phyloP scores from a whole-genome alignment of 2,113 vertebrate genomes.

The Pollachius pollachius region DNA sequence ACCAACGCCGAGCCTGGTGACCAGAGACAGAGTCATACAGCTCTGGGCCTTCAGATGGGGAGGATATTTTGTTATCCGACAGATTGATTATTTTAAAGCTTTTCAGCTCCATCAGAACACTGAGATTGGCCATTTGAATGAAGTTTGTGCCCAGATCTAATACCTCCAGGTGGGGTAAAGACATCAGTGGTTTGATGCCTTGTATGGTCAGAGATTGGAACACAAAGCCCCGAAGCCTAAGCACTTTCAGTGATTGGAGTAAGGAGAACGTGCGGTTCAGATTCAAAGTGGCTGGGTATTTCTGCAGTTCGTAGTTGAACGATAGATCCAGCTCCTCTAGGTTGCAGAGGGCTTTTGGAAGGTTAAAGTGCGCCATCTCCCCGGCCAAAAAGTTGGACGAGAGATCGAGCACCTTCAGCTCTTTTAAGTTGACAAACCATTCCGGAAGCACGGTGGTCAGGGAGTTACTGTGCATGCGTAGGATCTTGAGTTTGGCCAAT shows the following conservation, averaged over 20 bases:
- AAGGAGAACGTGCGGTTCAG: slow-evolving; percentile 75
- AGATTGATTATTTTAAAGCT: slow-evolving; percentile 82
- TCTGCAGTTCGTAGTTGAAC: slow-evolving; percentile 87
- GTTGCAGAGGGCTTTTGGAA: slow-evolving; percentile 76
- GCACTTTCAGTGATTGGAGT: slow-evolving; percentile 76
- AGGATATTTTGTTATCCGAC: slow-evolving; percentile 93
- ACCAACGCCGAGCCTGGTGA: slow-evolving; percentile 28
- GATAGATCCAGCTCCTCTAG: slow-evolving; percentile 87
- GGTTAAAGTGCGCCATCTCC: slow-evolving; percentile 76
- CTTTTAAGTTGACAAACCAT: slow-evolving; percentile 79
- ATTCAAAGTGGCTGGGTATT: slow-evolving; percentile 76
- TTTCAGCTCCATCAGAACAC: slow-evolving; percentile 75
- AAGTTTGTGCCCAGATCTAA: slow-evolving; percentile 94
- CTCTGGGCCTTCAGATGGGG: slow-evolving; percentile 69
- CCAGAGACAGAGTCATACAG: slow-evolving; percentile 14
- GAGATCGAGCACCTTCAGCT: slow-evolving; percentile 84
- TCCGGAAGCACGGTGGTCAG: slow-evolving; percentile 63
- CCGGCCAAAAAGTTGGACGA: slow-evolving; percentile 86
- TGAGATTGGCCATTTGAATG: slow-evolving; percentile 85
- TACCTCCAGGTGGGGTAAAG: slow-evolving; percentile 79
- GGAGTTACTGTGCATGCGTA: slow-evolving; percentile 90
- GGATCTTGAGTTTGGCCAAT: slow-evolving; percentile 76
- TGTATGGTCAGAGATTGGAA: slow-evolving; percentile 79
- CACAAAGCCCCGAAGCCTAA: slow-evolving; percentile 84
- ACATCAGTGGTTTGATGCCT: slow-evolving; percentile 71